Conservation (phyloP, 2,888 invertebrate species). For the Drosophila multiciliata region DNA sequence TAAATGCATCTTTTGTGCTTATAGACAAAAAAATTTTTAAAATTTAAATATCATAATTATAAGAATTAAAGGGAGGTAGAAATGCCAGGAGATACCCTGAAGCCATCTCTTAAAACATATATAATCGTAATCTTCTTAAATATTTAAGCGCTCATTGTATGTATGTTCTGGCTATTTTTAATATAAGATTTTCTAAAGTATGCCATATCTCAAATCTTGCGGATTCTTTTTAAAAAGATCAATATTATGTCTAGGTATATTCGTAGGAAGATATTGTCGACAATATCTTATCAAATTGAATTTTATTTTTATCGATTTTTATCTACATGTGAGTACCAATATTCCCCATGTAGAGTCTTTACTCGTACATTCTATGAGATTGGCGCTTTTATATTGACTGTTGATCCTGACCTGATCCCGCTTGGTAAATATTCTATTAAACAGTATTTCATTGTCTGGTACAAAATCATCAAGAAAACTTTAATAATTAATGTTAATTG, state of each 20-base stretch:
- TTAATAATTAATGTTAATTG: not conserved
- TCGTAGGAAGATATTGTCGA: not conserved
- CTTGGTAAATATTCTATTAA: not conserved
- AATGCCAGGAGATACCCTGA: not conserved
- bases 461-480: not conserved
- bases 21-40: not conserved
- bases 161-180: not conserved
- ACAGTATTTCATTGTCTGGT: not conserved
- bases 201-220: not conserved
- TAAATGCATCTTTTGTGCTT: not conserved
- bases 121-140: not conserved
- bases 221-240: rapidly evolving
- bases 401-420: not conserved
- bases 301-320: not conserved
- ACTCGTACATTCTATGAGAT: not conserved
- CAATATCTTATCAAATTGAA: not conserved
- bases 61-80: not conserved
- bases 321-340: not conserved
- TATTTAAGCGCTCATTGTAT: not conserved
- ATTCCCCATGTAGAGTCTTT: not conserved
- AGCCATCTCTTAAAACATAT: not conserved
- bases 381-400: not conserved
- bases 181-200: not conserved
- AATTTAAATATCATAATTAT: not conserved
- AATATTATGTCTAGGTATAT: not conserved